These are phyloP conservation scores for Hydropotes inermis DNA, from an alignment of 2,113 vertebrate species.

Conservation along the genomic window DNA sequence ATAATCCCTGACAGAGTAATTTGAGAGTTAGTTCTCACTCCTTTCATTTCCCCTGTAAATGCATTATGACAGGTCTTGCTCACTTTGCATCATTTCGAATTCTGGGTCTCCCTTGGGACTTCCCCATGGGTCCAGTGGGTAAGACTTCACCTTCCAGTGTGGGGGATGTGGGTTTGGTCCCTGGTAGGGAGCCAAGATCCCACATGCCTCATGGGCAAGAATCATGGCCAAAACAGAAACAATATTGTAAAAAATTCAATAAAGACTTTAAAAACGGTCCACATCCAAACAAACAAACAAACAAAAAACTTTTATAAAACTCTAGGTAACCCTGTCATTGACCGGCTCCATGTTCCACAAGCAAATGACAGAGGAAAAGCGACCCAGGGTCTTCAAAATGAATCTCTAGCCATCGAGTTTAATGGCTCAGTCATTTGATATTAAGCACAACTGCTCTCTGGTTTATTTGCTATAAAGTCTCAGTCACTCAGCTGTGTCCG, in stretches of 20 bases:
- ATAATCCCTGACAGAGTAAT: neutral
- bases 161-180: neutral
- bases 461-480: neutral
- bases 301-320: neutral
- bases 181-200: neutral
- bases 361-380: neutral
- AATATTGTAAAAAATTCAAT: neutral
- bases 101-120: neutral
- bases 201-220: neutral
- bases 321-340: neutral
- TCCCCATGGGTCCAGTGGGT: neutral
- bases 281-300: neutral
- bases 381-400: neutral
- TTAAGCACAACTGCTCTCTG: neutral
- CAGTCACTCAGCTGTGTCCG: neutral
- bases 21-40: neutral
- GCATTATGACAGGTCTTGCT: neutral
- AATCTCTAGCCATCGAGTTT: neutral
- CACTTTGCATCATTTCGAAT: neutral
- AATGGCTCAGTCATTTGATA: neutral
- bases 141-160: neutral
- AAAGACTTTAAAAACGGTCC: neutral
- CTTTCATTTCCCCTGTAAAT: neutral
- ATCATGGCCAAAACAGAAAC: neutral
- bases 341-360: neutral